A percentile compares a stretch with the other conserved stretches of the same genome.
phyloP scores from a whole-genome alignment of 2,113 vertebrate species.

The Crotophaga sulcirostris region DNA sequence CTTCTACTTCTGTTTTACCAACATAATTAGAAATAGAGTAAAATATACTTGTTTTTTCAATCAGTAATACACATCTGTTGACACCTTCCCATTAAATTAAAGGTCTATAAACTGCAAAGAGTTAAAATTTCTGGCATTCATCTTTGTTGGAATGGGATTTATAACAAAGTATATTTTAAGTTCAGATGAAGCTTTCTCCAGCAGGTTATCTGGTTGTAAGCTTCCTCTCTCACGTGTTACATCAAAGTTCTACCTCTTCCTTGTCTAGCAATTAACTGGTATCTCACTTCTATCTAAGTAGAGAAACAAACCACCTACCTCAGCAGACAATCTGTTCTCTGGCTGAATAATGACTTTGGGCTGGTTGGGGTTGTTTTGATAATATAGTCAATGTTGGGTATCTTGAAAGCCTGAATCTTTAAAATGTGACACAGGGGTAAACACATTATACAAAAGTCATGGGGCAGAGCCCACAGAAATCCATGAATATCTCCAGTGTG shows the following conservation, averaged over 20 bases:
- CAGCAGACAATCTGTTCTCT: background rate
- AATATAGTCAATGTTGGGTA: background rate
- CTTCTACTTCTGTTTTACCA: background rate
- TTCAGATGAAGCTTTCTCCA: background rate
- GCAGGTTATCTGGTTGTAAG: background rate
- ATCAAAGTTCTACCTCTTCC: background rate
- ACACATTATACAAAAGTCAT: background rate
- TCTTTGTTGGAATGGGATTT: background rate
- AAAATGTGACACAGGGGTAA: background rate
- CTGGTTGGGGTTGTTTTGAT: background rate
- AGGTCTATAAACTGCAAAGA: background rate
- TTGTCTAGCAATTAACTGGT: background rate
- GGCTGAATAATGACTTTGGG: background rate
- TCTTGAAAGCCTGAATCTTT: background rate
- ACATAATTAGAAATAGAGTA: background rate
- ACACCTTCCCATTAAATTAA: background rate
- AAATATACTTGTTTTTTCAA: background rate
- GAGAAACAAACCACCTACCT: background rate
- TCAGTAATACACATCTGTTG: background rate
- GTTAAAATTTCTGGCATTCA: background rate
- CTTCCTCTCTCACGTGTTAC: background rate
- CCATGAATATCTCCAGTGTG: background rate
- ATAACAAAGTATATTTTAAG: background rate
- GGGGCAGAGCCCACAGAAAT: background rate
- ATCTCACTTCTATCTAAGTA: background rate